A percentile compares a stretch with the other conserved stretches of the same genome.
phyloP scores from a whole-genome alignment of 2,888 invertebrate genomes.

The Elysia crispata region DNA sequence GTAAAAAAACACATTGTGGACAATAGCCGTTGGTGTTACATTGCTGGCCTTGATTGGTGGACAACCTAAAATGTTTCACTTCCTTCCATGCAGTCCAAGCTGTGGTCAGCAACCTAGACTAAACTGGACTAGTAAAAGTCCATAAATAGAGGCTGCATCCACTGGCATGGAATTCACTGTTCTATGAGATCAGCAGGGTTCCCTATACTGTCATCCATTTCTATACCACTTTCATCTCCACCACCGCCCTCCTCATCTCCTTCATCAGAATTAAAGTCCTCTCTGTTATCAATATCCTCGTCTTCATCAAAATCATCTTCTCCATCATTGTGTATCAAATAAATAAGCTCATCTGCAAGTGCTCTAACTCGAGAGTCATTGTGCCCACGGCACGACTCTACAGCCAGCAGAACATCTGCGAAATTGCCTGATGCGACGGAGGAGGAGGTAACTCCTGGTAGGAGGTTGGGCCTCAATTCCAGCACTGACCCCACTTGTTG shows the following conservation, averaged over 20 bases:
- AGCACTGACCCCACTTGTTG: constrained; percentile 25
- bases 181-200: constrained; percentile 44
- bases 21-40: too few relatives aligned
- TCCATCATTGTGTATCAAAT: constrained; percentile 39
- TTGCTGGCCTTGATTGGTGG: too few relatives aligned
- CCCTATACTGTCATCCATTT: constrained; percentile 35
- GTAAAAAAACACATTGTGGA: background rate
- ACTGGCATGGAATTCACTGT: constrained; percentile 20
- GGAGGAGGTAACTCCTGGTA: constrained; percentile 30
- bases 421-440: constrained; percentile 33
- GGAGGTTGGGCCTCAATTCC: constrained; percentile 31
- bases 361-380: constrained; percentile 39
- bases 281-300: background rate
- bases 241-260: background rate
- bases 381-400: constrained; percentile 44
- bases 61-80: too few relatives aligned
- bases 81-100: too few relatives aligned
- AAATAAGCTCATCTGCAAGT: constrained; percentile 38
- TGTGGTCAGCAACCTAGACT: too few relatives aligned
- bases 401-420: constrained; percentile 42
- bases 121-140: too few relatives aligned
- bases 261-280: constrained; percentile 1
- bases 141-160: background rate
- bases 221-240: constrained; percentile 39
- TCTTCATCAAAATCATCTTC: constrained; percentile 37